Evolutionary conservation across 2,888 invertebrate genomes (phyloP).

Genomic region (Drosophila nigritarsus): DNA sequence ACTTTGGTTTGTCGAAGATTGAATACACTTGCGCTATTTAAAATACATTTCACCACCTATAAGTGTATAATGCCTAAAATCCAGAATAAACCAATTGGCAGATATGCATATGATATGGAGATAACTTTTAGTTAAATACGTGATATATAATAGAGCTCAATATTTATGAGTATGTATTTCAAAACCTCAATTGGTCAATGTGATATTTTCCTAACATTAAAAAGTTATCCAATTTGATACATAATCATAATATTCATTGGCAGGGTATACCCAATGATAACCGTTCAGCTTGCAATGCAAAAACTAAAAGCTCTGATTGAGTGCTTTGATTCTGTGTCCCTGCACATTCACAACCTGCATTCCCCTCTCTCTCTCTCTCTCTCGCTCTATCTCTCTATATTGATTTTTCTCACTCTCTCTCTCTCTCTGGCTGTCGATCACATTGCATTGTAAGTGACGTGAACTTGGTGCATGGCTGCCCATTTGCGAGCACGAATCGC

Average conservation of each 20-base stretch:
- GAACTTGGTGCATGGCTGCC: conserved; percentile 72
- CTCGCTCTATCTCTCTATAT: conserved; percentile 2
- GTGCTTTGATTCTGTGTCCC: conserved; percentile 41
- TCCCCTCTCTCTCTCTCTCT: conserved; percentile 11
- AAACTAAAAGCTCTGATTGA: conserved; percentile 49
- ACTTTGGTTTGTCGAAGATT: background rate
- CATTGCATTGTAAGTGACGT: conserved; percentile 69
- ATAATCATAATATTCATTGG: background rate
- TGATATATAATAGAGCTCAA: background rate
- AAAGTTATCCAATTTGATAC: background rate
- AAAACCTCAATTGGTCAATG: background rate
- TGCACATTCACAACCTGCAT: conserved; percentile 54
- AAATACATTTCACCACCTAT: background rate
- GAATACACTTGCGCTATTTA: background rate
- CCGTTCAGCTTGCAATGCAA: conserved; percentile 33
- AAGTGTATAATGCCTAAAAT: background rate
- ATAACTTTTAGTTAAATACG: background rate
- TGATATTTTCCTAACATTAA: background rate
- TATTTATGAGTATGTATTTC: background rate
- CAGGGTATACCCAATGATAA: conserved; percentile 47
- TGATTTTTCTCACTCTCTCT: background rate
- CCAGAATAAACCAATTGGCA: background rate
- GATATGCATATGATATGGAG: background rate
- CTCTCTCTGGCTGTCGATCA: conserved; percentile 40
- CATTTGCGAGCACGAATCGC: conserved; percentile 64